Conservation (phyloP, 2,113 vertebrate species). For the Octodon degus region DNA sequence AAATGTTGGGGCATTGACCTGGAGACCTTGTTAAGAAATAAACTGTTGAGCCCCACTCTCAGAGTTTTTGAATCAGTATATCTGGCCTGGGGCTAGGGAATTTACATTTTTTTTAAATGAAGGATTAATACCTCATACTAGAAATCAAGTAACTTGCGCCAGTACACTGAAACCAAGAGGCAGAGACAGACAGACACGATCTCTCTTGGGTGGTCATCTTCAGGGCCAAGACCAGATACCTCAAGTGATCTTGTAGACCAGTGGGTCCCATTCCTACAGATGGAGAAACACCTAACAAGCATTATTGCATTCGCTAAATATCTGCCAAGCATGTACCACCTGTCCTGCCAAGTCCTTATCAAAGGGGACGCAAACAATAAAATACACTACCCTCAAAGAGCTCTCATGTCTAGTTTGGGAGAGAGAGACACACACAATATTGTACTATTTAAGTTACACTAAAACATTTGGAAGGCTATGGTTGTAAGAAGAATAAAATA, state of each 20-base stretch:
- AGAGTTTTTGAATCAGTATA: background rate
- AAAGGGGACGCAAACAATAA: background rate
- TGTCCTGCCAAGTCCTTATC: background rate
- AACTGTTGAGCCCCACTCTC: background rate
- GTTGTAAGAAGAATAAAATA: background rate
- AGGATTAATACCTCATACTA: background rate
- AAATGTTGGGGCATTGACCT: background rate
- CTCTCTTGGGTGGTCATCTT: background rate
- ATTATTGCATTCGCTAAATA: background rate
- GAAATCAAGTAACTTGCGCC: slow-evolving; percentile 13
- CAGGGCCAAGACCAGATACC: background rate
- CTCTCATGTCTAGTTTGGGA: background rate
- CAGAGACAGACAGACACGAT: too few relatives aligned
- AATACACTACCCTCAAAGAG: background rate
- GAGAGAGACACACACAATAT: fast-evolving
- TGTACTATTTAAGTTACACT: background rate
- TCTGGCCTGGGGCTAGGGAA: background rate
- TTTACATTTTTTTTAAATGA: background rate
- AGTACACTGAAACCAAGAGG: background rate
- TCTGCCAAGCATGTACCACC: background rate
- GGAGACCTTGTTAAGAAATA: background rate
- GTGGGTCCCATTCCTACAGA: background rate
- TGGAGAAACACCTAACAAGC: background rate
- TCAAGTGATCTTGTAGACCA: background rate
- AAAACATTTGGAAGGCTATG: background rate